Evolutionary conservation across 2,888 invertebrate species (phyloP).

Genomic region (Limenitis camilla): DNA sequence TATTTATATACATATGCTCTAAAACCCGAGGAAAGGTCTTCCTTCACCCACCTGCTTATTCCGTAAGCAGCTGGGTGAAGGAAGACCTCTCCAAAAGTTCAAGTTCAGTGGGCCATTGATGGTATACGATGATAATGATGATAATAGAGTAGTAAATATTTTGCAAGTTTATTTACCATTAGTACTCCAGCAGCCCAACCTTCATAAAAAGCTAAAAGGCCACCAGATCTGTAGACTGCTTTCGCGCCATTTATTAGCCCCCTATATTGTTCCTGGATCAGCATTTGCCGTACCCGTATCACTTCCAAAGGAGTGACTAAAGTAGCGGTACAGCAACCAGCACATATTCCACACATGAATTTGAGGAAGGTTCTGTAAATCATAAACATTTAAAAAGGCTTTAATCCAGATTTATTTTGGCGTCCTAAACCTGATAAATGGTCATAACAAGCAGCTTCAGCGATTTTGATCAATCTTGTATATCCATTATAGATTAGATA

Average conservation of each 20-base stretch:
- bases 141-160: too few relatives aligned
- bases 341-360: slow-evolving; percentile 44
- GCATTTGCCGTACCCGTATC: slow-evolving; percentile 57
- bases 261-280: slow-evolving; percentile 50
- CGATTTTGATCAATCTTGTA: too few relatives aligned
- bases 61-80: too few relatives aligned
- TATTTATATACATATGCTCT: background rate
- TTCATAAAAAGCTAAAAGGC: slow-evolving; percentile 52
- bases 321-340: slow-evolving; percentile 45
- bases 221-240: slow-evolving; percentile 49
- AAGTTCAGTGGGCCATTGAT: too few relatives aligned
- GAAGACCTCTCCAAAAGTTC: too few relatives aligned
- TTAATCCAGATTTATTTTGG: too few relatives aligned
- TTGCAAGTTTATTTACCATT: slow-evolving; percentile 35
- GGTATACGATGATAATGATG: too few relatives aligned
- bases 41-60: too few relatives aligned
- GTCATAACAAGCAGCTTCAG: background rate
- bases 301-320: slow-evolving; percentile 55
- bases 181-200: slow-evolving; percentile 50
- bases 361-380: slow-evolving; percentile 30
- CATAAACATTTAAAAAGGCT: background rate
- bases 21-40: too few relatives aligned
- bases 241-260: slow-evolving; percentile 44
- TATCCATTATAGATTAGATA: too few relatives aligned
- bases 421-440: background rate